Percentiles rank a stretch among this genome's conserved stretches.
phyloP scores from a whole-genome alignment of 2,113 vertebrate genomes.

The Anhinga rufa region DNA sequence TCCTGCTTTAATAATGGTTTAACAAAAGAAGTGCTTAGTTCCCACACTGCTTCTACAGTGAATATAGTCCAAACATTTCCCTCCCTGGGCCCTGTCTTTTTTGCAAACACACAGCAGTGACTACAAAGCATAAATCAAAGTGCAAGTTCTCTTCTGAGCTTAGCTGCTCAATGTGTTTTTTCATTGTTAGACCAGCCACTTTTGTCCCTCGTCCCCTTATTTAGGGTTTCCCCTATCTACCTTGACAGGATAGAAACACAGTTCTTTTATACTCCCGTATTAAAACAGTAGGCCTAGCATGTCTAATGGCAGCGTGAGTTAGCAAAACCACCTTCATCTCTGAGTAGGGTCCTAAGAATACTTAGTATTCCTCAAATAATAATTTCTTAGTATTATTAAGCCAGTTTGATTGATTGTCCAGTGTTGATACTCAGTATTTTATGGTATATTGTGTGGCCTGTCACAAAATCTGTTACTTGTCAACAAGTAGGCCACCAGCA shows the following conservation, averaged over 20 bases:
- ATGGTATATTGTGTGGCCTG: conserved; percentile 56
- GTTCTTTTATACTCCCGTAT: not conserved
- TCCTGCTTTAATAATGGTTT: not conserved
- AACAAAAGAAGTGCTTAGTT: not conserved
- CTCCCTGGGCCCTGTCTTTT: not conserved
- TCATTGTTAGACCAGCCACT: not conserved
- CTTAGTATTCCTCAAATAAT: conserved; percentile 11
- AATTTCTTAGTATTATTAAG: conserved; percentile 25
- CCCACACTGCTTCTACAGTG: not conserved
- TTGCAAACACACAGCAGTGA: not conserved
- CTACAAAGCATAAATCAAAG: conserved; percentile 22
- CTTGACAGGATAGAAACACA: not conserved
- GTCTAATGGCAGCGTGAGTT: not conserved
- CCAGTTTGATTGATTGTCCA: conserved; percentile 31
- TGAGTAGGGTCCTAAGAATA: not conserved
- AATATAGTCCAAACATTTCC: not conserved
- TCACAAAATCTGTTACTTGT: conserved; percentile 62
- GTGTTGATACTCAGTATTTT: conserved; percentile 54
- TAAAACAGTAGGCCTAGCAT: not conserved
- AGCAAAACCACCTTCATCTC: not conserved
- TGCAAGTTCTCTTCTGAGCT: not conserved
- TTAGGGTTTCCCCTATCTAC: not conserved
- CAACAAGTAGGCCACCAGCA: conserved; percentile 56
- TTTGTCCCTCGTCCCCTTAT: not conserved
- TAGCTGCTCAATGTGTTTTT: not conserved